phyloP scores from a whole-genome alignment of 2,797 vertebrate species.

The Lutjanus argentimaculatus region DNA sequence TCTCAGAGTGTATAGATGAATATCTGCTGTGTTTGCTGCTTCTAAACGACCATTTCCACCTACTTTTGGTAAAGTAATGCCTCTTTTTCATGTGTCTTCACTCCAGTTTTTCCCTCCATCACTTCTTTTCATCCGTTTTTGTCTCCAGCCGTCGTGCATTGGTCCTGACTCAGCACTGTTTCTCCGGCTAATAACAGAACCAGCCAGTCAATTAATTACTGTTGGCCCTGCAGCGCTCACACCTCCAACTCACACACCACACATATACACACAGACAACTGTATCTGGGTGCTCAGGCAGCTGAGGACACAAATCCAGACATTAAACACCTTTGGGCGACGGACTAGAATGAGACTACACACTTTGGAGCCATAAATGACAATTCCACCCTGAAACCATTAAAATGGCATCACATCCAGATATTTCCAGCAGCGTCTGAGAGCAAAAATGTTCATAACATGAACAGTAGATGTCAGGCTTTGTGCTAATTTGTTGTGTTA shows the following conservation, averaged over 20 bases:
- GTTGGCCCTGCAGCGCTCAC: slow-evolving; percentile 35
- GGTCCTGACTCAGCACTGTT: slow-evolving; percentile 55
- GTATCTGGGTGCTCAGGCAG: slow-evolving; percentile 15
- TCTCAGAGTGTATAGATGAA: neutral
- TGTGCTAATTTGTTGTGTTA: neutral
- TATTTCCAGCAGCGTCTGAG: neutral
- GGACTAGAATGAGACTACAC: slow-evolving; percentile 1
- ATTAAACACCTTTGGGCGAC: slow-evolving; percentile 49
- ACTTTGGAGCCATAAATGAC: slow-evolving; percentile 3
- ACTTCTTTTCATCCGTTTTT: neutral
- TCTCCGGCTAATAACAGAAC: slow-evolving; percentile 52
- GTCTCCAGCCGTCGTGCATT: neutral
- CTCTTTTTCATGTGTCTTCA: neutral
- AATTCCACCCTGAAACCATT: neutral
- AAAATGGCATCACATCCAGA: neutral
- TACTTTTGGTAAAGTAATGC: neutral
- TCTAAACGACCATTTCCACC: neutral
- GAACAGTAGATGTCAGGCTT: neutral
- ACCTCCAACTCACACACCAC: slow-evolving; percentile 13
- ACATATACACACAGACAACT: neutral
- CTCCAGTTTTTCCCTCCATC: neutral
- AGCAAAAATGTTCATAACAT: neutral
- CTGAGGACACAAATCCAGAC: slow-evolving; percentile 47
- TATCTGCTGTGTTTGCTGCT: neutral
- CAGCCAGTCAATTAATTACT: slow-evolving; percentile 64